phyloP scores from a whole-genome alignment of 1,140 invertebrate genomes.

The Stegodyphus dumicola region DNA sequence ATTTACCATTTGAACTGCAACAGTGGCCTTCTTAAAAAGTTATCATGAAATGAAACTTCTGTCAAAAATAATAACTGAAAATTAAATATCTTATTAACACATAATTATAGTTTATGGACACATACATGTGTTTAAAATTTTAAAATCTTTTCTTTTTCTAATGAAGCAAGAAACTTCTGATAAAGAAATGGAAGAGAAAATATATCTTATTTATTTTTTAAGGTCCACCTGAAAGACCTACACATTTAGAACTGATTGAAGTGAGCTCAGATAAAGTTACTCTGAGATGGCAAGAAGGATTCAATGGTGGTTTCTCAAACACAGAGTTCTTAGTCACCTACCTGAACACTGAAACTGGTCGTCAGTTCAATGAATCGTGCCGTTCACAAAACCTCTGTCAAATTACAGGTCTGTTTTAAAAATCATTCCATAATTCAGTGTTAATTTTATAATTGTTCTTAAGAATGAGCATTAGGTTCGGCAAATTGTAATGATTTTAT shows the following conservation, averaged over 20 bases:
- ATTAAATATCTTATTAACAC: too few species aligned
- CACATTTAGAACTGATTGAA: constrained; percentile 72
- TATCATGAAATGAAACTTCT: too few species aligned
- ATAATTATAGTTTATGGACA: too few species aligned
- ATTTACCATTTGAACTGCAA: too few species aligned
- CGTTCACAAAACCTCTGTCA: constrained; percentile 87
- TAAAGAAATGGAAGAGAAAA: too few species aligned
- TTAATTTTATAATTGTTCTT: too few species aligned
- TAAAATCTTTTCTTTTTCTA: too few species aligned
- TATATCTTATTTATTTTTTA: not conserved
- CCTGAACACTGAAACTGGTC: constrained; percentile 71
- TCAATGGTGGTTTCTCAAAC: constrained; percentile 86
- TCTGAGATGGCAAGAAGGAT: constrained; percentile 85
- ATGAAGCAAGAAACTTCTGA: too few species aligned
- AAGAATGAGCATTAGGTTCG: too few species aligned
- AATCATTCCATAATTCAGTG: not conserved
- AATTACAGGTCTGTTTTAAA: constrained; percentile 71
- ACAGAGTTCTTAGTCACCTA: constrained; percentile 83
- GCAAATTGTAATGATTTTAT: not conserved
- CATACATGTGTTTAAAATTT: too few species aligned
- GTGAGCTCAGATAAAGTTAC: constrained; percentile 77
- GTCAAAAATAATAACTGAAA: too few species aligned
- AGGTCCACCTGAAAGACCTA: constrained; percentile 85
- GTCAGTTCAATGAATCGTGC: constrained; percentile 76
- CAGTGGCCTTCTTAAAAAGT: too few species aligned